Evolutionary conservation across 2,888 invertebrate species (phyloP).

Genomic region (Drosophila demipolita): DNA sequence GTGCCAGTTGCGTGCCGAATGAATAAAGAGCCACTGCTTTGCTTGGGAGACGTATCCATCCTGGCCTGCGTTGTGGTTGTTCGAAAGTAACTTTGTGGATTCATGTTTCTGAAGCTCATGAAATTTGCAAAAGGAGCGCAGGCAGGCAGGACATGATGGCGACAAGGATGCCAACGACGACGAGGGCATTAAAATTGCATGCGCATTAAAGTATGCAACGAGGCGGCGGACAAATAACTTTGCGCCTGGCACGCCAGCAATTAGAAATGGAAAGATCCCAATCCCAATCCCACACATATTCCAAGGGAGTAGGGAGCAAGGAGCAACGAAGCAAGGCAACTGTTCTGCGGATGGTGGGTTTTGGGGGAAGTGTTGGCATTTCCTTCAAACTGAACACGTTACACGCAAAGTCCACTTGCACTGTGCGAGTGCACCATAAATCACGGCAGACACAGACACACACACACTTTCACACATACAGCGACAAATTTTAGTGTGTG

Average conservation of each 20-base stretch:
- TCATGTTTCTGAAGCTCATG: conserved; percentile 69
- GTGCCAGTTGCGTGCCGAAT: conserved; percentile 30
- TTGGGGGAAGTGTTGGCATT: neutral
- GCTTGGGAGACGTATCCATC: conserved; percentile 15
- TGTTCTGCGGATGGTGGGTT: neutral
- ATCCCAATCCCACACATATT: neutral
- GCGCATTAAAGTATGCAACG: conserved; percentile 72
- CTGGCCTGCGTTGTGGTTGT: neutral
- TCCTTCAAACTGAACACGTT: conserved; percentile 33
- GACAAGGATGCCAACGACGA: conserved; percentile 34
- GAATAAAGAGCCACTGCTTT: conserved; percentile 20
- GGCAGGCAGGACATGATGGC: conserved; percentile 37
- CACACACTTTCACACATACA: conserved; percentile 7
- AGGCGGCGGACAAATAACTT: conserved; percentile 34
- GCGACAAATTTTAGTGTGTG: conserved; percentile 27
- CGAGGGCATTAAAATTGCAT: conserved; percentile 73
- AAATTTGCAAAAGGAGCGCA: conserved; percentile 55
- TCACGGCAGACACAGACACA: conserved; percentile 42
- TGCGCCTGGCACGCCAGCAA: conserved; percentile 45
- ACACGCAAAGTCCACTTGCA: conserved; percentile 55
- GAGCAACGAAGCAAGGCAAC: neutral
- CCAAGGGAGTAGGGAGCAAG: neutral
- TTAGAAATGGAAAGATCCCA: conserved; percentile 32
- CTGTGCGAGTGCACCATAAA: conserved; percentile 58
- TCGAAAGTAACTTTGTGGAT: conserved; percentile 69